These are phyloP conservation scores for Eospalax fontanierii DNA, from an alignment of 2,797 vertebrate genomes.

Conservation along the genomic window DNA sequence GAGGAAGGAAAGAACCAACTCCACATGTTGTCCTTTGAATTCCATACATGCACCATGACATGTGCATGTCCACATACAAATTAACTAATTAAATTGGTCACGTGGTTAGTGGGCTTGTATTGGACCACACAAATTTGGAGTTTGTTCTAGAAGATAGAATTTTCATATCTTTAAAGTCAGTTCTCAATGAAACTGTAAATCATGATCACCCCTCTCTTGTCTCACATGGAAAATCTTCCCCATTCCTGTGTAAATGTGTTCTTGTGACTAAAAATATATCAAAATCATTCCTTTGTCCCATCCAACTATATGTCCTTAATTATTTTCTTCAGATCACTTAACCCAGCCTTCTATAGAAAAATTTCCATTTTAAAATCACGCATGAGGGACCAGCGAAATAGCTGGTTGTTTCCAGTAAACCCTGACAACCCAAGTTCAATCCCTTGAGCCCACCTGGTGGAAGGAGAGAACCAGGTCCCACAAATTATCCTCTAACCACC, in stretches of 20 bases:
- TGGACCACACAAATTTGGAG: neutral
- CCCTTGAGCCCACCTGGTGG: neutral
- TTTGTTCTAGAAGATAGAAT: neutral
- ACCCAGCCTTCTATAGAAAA: neutral
- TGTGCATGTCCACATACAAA: neutral
- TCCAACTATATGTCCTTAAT: neutral
- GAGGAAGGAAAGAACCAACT: neutral
- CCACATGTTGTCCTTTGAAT: neutral
- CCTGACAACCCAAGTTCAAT: neutral
- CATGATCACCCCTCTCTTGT: neutral
- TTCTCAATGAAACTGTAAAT: neutral
- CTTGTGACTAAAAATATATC: neutral
- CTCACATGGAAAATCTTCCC: neutral
- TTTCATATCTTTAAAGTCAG: slow-evolving; percentile 10
- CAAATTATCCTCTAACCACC: neutral
- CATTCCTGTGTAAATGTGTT: neutral
- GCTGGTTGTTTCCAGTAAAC: neutral
- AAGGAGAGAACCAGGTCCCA: neutral
- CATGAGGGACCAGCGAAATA: neutral
- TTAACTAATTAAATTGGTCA: neutral
- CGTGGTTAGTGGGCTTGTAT: neutral
- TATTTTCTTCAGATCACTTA: neutral
- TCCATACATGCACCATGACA: neutral
- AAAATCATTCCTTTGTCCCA: neutral
- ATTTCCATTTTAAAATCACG: neutral